Conservation (phyloP, 2,113 vertebrate genomes). For the Todiramphus chloris region DNA sequence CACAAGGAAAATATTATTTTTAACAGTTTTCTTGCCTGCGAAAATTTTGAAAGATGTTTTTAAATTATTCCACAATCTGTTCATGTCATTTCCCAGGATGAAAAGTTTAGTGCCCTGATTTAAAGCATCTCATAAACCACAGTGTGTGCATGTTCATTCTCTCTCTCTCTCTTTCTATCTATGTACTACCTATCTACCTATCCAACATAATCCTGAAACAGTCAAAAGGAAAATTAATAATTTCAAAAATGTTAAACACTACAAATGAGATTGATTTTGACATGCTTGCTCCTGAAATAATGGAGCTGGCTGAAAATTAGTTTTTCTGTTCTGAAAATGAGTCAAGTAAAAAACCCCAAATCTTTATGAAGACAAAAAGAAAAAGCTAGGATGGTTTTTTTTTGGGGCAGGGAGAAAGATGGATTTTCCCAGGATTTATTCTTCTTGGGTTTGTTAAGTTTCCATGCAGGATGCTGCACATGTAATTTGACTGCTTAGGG, state of each 20-base stretch:
- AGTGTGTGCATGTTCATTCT: no score
- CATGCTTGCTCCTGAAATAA: not conserved
- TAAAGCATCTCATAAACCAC: not conserved
- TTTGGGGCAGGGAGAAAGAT: not conserved
- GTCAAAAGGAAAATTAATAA: not conserved
- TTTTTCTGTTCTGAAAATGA: not conserved
- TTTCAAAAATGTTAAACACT: not conserved
- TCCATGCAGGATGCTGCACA: not conserved
- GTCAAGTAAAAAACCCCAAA: not conserved
- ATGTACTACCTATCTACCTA: not conserved
- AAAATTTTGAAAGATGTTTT: not conserved
- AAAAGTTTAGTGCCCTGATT: not conserved
- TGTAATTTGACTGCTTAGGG: not conserved
- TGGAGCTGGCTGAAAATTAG: not conserved
- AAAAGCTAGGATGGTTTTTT: not conserved
- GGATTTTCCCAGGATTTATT: not conserved
- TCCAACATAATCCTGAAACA: not conserved
- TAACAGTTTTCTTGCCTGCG: not conserved
- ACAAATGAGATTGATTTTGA: not conserved
- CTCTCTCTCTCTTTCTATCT: not conserved
- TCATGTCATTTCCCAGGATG: not conserved
- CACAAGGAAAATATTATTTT: not conserved
- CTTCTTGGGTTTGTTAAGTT: not conserved
- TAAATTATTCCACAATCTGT: not conserved
- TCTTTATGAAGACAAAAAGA: not conserved